phyloP scores from a whole-genome alignment of 1,140 invertebrate species.

The Dreissena polymorpha region DNA sequence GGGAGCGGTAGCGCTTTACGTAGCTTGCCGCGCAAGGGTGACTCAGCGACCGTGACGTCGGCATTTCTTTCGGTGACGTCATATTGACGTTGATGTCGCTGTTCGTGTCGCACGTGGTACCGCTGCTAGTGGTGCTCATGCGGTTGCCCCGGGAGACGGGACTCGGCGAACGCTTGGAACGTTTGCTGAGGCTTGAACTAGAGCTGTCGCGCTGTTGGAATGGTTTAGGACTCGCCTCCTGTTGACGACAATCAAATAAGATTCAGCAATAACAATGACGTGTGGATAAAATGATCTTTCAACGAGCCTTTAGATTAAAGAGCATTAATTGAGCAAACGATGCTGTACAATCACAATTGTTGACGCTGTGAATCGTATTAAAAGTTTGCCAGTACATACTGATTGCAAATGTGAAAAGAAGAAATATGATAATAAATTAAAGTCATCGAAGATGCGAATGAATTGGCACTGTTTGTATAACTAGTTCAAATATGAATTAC shows the following conservation, averaged over 20 bases:
- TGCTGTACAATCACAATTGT: too few relatives aligned
- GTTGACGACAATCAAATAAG: slow-evolving; percentile 11
- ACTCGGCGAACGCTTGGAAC: slow-evolving; percentile 51
- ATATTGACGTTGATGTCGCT: slow-evolving; percentile 44
- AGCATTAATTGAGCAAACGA: too few relatives aligned
- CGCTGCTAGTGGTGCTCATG: slow-evolving; percentile 32
- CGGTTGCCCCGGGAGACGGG: slow-evolving; percentile 33
- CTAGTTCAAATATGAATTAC: too few relatives aligned
- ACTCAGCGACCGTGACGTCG: slow-evolving; percentile 29
- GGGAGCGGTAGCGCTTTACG: slow-evolving; percentile 70
- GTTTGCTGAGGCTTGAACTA: slow-evolving; percentile 36
- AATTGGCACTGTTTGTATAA: too few relatives aligned
- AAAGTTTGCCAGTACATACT: too few relatives aligned
- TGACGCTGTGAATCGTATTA: too few relatives aligned
- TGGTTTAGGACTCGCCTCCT: slow-evolving; percentile 61
- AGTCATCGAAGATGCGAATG: too few relatives aligned
- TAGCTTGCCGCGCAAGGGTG: slow-evolving; percentile 71
- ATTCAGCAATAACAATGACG: too few relatives aligned
- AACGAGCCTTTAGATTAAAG: too few relatives aligned
- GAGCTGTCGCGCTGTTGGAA: slow-evolving; percentile 40
- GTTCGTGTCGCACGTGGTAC: slow-evolving; percentile 28
- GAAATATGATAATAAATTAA: too few relatives aligned
- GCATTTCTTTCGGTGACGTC: slow-evolving; percentile 27
- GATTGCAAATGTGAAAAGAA: too few relatives aligned
- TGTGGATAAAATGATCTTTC: too few relatives aligned